Base-by-base conservation (phyloP, 2,888 invertebrate genomes). In the Agriotes lineatus region DNA sequence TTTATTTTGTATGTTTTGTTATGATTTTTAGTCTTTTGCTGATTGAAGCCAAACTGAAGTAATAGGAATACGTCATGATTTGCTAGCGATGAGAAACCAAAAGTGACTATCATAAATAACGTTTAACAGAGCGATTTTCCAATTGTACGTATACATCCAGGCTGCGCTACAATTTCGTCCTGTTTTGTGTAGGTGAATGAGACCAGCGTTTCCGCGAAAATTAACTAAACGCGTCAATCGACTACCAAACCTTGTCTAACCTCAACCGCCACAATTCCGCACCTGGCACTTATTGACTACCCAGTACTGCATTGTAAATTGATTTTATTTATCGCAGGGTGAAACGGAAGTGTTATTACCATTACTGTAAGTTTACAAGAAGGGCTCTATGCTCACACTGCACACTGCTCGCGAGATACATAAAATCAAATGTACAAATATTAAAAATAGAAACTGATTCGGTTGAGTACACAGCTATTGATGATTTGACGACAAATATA, bases 271-370 rank as follows among this genome's bases (percentile, higher is more conserved):
- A 50, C 50, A 61, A 12, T 61, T 50, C 37, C 22, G 50, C 54
- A 63, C 63, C 63, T 63, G 63, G 63, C 42, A 63, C 56, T 56
- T 54, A 44, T 44, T 44, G 44, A 56, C 63, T 63, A 20, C 19
- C 45, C 42, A 25, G 25, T 48, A 18, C 52, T 18, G 37, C 56
- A 39, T 35, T 37, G 19, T 52, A 33, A 33, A 52, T 57, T 57
- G 25, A 9, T 16, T 57, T 57, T 42, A 42, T 42, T 57, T 57
- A 10, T 9, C 52, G 16, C 33, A 22, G 14, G 22, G 16, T 33
- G 33, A 18, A 33, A 18, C 30, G 12, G 52, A 52, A 52, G 16
- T 16, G 10, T 30, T 10, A 14, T 22, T 16, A 33, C 16, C 16
- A 42, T 42, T 42, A 42, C 2, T 1, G 42, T 7, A 25, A 42